phyloP scores from a whole-genome alignment of 2,113 vertebrate species.

The Oxygymnocypris stewartii region DNA sequence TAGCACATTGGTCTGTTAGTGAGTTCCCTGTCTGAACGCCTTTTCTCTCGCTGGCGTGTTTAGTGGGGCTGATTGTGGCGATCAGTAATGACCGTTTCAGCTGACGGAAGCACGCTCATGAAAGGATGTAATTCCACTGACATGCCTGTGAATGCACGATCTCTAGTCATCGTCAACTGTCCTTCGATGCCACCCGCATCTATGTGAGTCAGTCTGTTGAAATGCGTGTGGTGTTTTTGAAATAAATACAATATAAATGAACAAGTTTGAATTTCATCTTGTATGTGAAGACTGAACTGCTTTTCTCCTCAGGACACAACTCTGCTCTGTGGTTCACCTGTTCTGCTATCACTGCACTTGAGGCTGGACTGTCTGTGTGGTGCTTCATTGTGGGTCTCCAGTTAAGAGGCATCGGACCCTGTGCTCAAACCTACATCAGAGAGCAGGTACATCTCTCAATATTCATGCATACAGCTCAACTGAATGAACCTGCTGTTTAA shows the following conservation, averaged over 20 bases:
- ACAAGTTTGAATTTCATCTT: neutral
- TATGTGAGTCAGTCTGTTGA: slow-evolving; percentile 79
- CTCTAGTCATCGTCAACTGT: slow-evolving; percentile 75
- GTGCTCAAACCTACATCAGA: slow-evolving; percentile 70
- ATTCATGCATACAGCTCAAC: neutral
- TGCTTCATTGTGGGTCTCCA: slow-evolving; percentile 84
- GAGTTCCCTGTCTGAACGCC: slow-evolving; percentile 76
- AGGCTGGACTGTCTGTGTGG: slow-evolving; percentile 81
- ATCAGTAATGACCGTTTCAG: slow-evolving; percentile 80
- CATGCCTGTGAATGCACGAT: slow-evolving; percentile 74
- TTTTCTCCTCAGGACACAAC: slow-evolving; percentile 83
- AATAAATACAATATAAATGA: neutral
- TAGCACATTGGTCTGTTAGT: slow-evolving; percentile 85
- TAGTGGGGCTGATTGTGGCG: slow-evolving; percentile 80
- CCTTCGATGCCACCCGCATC: slow-evolving; percentile 90
- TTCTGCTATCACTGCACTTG: slow-evolving; percentile 73
- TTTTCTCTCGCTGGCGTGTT: slow-evolving; percentile 84
- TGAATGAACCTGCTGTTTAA: neutral
- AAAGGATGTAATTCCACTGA: slow-evolving; percentile 81
- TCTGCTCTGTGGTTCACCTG: slow-evolving; percentile 84
- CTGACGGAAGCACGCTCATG: slow-evolving; percentile 77
- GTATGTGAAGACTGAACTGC: neutral
- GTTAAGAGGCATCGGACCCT: slow-evolving; percentile 80
- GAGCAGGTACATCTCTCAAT: slow-evolving; percentile 75
- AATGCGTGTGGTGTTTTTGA: neutral